A percentile compares a stretch with the other conserved stretches of the same genome.
Conservation (phyloP, 2,888 invertebrate species). For the Lycia hirtaria region DNA sequence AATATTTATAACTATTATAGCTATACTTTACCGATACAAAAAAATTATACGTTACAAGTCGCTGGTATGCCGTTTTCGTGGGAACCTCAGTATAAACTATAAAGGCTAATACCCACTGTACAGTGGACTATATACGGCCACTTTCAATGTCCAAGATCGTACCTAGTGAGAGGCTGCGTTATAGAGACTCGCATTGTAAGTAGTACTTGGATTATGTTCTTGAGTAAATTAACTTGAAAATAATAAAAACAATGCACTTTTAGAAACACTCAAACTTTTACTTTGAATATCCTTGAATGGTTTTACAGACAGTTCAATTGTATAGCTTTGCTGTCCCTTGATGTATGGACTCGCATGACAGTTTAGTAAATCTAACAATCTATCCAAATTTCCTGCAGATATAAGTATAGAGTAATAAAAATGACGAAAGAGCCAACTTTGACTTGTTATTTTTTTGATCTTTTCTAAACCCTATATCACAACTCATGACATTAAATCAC, state of each 20-base stretch:
- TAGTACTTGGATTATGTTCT: not conserved
- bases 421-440: no score
- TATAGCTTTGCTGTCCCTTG: no score
- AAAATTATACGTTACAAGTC: constrained; percentile 52
- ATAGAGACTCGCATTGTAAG: not conserved
- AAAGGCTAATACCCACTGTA: not conserved
- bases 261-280: no score
- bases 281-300: not conserved
- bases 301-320: no score
- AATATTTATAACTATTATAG: constrained; percentile 19
- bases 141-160: constrained; percentile 51
- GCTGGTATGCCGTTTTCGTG: constrained; percentile 58
- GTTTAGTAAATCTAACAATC: no score
- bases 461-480: no score
- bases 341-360: no score
- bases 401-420: no score
- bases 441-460: no score
- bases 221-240: not conserved
- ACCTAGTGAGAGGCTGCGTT: constrained; percentile 33
- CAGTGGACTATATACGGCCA: constrained; percentile 27
- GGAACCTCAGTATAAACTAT: constrained; percentile 47
- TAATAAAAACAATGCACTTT: no score
- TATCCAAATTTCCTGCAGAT: no score
- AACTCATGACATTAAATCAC: no score
- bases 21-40: constrained; percentile 45